phyloP scores from a whole-genome alignment of 2,888 invertebrate species.

The Melanostoma scalare region DNA sequence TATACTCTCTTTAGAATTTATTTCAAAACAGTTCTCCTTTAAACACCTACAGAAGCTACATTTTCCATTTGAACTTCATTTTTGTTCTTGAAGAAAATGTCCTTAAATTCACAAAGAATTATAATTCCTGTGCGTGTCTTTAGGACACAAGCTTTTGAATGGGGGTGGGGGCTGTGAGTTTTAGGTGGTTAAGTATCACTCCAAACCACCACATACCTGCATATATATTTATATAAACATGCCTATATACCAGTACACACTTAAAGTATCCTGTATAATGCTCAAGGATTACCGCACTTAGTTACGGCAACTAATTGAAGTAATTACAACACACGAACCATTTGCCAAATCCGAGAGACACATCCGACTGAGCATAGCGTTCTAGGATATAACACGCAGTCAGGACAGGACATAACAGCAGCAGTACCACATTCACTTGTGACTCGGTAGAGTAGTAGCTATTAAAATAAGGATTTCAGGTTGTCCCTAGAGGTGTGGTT shows the following conservation, averaged over 20 bases:
- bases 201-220: background rate
- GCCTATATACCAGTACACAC: constrained; percentile 23
- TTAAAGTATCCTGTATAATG: constrained; percentile 65
- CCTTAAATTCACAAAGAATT: constrained; percentile 23
- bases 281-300: constrained; percentile 72
- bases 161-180: constrained; percentile 36
- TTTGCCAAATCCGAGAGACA: constrained; percentile 71
- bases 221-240: constrained; percentile 2
- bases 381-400: constrained; percentile 44
- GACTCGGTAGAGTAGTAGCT: constrained; percentile 60
- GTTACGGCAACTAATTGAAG: constrained; percentile 73
- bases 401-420: constrained; percentile 12
- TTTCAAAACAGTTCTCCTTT: too few species aligned
- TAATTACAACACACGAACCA: constrained; percentile 72
- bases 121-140: constrained; percentile 40
- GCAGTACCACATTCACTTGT: constrained; percentile 44
- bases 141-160: constrained; percentile 18
- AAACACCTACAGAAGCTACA: too few species aligned
- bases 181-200: constrained; percentile 56
- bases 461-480: constrained; percentile 71
- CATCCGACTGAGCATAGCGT: constrained; percentile 62
- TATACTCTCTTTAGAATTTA: too few species aligned
- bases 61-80: background rate
- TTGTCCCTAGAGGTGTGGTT: constrained; percentile 43
- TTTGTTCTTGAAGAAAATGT: constrained; percentile 2